Conservation (phyloP, 37 sponge, comb jelly and placozoan species). For the Beroe ovata region DNA sequence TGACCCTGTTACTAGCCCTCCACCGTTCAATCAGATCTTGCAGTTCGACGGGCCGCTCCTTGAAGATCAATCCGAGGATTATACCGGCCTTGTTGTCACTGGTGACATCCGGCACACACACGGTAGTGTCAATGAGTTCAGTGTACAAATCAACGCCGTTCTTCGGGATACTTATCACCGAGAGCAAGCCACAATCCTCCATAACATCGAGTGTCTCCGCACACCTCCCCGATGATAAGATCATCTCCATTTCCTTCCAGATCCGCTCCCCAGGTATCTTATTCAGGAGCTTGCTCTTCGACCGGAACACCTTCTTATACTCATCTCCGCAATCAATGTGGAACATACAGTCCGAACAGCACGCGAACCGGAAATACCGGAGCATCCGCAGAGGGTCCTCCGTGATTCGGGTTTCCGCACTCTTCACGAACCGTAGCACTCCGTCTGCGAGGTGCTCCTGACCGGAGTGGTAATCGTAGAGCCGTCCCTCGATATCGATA, state of each 20-base stretch:
- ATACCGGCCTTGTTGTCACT: constrained; percentile 21
- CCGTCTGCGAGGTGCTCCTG: constrained; percentile 3
- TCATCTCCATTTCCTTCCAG: constrained; percentile 57
- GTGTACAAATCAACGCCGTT: not conserved
- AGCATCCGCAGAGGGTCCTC: constrained; percentile 52
- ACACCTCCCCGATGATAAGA: not conserved
- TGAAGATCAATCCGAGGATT: constrained; percentile 27
- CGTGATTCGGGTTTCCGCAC: not conserved
- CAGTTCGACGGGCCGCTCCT: not conserved
- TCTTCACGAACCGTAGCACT: constrained; percentile 19
- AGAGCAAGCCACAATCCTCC: constrained; percentile 20
- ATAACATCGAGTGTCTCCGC: constrained; percentile 12
- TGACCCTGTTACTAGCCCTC: constrained; percentile 54
- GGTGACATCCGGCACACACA: not conserved
- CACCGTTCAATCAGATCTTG: not conserved
- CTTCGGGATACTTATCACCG: not conserved
- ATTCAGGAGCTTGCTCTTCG: not conserved
- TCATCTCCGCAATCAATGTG: not conserved
- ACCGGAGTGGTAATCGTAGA: constrained; percentile 20
- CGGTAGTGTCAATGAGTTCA: not conserved
- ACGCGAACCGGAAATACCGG: constrained; percentile 48
- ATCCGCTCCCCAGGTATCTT: constrained; percentile 4
- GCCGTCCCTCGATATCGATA: not conserved
- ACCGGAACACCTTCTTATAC: not conserved
- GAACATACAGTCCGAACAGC: constrained; percentile 6